Base-by-base conservation (phyloP, 2,888 invertebrate species). In the Steromphala cineraria region DNA sequence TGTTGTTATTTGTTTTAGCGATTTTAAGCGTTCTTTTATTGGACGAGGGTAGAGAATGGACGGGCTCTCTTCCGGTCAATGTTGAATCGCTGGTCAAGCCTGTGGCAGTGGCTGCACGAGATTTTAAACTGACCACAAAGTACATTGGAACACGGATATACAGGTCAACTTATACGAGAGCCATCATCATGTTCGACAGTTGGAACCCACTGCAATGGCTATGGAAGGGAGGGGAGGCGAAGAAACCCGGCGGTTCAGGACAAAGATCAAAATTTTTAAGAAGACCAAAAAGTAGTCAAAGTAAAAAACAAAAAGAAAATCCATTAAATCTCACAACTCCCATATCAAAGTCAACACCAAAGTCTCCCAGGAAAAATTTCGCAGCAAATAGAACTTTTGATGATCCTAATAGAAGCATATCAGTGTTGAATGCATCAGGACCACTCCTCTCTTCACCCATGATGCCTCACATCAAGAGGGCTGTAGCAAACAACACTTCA, bases 391-490 rank as follows among this genome's bases (percentile, higher is more conserved):
- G 19, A 17, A 36, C 71, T 10, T 24, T 28, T 53, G 76, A 53
- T 55, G 76, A 53, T 55, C 55, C n/a, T 7, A 76, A 75, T 53
- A 40, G 19, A 8, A 77, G 46, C 21, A 67, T 17, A 52, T 80
- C 80, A 2, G 79, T 81, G 13, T 36, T 81, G 36, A 83, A 81
- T 67, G 80, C 84, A 62, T 84, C 86, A 75, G 88, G 88, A 15
- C 88, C 88, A n/a, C 78, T 89, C 52, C 77, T 88, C 67, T 86
- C 88, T 2, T 78, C 88, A 8, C 89, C 90, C 8, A 87, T 91
- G 80, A 84, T 91, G 78, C 90, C 90, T 8, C 87, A 87, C 71
- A 87, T 91, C 19, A 89, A 89, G 80, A 83, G 89, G 83, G 90
- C 89, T 15, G 81, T 90, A 4, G 90, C 36, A n/a, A 71, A 71